These are phyloP conservation scores for Apodemia zela DNA, from an alignment of 2,888 invertebrate species.

Conservation along the genomic window DNA sequence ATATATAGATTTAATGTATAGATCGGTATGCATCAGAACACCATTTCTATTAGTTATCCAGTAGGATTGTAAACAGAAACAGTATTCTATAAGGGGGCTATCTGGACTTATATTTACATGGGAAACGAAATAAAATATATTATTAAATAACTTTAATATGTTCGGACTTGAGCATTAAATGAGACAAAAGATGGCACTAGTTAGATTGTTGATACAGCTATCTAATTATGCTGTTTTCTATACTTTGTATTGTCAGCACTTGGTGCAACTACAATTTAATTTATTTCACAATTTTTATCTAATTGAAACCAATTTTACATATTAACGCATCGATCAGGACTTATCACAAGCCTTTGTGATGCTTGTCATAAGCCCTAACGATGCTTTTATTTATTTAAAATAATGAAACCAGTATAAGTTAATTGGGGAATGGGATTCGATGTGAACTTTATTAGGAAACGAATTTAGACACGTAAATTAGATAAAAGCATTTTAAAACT, in stretches of 20 bases:
- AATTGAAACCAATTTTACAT: too few species aligned
- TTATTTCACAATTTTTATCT: too few species aligned
- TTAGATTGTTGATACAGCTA: not conserved
- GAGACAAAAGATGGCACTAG: not conserved
- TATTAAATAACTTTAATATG: not conserved
- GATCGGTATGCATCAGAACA: conserved; percentile 40
- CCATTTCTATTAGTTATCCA: conserved; percentile 32
- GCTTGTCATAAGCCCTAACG: too few species aligned
- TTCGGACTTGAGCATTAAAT: not conserved
- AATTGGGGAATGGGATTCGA: too few species aligned
- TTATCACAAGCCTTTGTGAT: too few species aligned
- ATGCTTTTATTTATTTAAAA: too few species aligned
- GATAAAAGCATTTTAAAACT: too few species aligned
- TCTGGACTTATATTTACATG: conserved; percentile 26
- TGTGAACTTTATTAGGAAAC: too few species aligned
- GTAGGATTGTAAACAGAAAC: conserved; percentile 33
- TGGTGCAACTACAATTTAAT: not conserved
- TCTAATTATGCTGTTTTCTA: not conserved
- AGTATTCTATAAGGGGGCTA: conserved; percentile 33
- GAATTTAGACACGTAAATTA: too few species aligned
- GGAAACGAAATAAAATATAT: not conserved
- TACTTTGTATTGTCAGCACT: not conserved
- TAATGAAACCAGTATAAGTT: too few species aligned
- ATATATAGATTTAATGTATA: conserved; percentile 52
- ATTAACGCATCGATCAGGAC: too few species aligned